Evolutionary conservation across 1,140 invertebrate genomes (phyloP).

Genomic region (Carposina sasakii): DNA sequence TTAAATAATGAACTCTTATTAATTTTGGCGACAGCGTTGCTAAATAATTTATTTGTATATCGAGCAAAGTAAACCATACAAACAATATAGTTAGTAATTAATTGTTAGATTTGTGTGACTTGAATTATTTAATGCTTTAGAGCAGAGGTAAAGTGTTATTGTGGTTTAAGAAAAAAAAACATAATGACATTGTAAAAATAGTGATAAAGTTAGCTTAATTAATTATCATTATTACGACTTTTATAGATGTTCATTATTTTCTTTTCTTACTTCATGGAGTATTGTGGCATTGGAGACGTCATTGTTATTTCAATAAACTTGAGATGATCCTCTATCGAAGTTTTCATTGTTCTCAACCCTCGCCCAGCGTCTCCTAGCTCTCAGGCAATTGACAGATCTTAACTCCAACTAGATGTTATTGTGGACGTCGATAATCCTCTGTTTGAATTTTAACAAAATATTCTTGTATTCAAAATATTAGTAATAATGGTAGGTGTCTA

Average conservation of each 20-base stretch:
- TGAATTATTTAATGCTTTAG: constrained; percentile 71
- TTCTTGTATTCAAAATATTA: constrained; percentile 40
- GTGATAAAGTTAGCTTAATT: constrained; percentile 71
- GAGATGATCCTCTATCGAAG: constrained; percentile 69
- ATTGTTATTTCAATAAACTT: constrained; percentile 73
- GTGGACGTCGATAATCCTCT: no score
- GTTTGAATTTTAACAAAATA: no score
- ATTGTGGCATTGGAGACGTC: constrained; percentile 70
- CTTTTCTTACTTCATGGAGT: constrained; percentile 70
- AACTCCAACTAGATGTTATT: constrained; percentile 24
- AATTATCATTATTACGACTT: constrained; percentile 70
- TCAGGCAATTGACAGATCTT: no score
- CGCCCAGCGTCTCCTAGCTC: not conserved
- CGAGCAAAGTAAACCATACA: constrained; percentile 67
- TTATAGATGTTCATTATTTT: constrained; percentile 72
- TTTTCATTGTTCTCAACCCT: constrained; percentile 48
- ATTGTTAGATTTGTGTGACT: constrained; percentile 72
- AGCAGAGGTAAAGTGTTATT: constrained; percentile 68
- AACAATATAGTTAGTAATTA: constrained; percentile 71
- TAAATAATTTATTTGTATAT: constrained; percentile 67
- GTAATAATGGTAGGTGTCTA: constrained; percentile 48
- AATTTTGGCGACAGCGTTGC: constrained; percentile 43
- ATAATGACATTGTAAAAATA: constrained; percentile 73
- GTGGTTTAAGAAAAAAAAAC: constrained; percentile 67
- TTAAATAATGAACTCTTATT: constrained; percentile 62